Conservation (phyloP, 92 coral and sea anemone genomes). For the Pocillopora grandis region DNA sequence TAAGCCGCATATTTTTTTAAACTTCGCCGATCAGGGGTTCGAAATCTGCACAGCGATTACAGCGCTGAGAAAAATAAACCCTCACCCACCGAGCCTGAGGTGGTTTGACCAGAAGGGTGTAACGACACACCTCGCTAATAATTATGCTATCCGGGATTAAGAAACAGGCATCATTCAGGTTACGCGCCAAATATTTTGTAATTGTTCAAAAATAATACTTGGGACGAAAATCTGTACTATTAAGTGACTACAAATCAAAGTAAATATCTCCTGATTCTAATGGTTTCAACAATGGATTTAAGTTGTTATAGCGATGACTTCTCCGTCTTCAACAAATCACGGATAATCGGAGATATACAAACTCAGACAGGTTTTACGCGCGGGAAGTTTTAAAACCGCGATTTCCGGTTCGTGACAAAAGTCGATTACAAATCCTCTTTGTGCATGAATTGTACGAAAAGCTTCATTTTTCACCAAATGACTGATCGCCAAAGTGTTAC, state of each 20-base stretch:
- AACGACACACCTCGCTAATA: slow-evolving; percentile 39
- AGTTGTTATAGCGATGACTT: background rate
- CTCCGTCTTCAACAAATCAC: background rate
- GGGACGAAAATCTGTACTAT: background rate
- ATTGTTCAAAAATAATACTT: background rate
- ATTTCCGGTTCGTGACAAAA: background rate
- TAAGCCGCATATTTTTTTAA: slow-evolving; percentile 39
- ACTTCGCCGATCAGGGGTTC: slow-evolving; percentile 9
- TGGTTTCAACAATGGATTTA: background rate
- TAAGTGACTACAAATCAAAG: no score
- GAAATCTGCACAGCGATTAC: slow-evolving; percentile 8
- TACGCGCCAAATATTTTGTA: slow-evolving; percentile 13
- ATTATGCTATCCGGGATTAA: slow-evolving; percentile 8
- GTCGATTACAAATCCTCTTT: background rate
- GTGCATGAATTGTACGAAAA: background rate
- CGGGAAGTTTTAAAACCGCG: background rate
- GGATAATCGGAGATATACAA: slow-evolving; percentile 9
- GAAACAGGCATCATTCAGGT: slow-evolving; percentile 26
- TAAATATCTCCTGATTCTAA: no score
- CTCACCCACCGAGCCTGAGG: slow-evolving; percentile 24
- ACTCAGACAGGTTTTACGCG: background rate
- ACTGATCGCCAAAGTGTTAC: no score
- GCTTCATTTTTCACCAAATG: background rate
- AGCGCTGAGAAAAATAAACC: slow-evolving; percentile 13
- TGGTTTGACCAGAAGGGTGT: slow-evolving; percentile 27